phyloP scores from a whole-genome alignment of 2,888 invertebrate genomes.

The Metalampra italica region DNA sequence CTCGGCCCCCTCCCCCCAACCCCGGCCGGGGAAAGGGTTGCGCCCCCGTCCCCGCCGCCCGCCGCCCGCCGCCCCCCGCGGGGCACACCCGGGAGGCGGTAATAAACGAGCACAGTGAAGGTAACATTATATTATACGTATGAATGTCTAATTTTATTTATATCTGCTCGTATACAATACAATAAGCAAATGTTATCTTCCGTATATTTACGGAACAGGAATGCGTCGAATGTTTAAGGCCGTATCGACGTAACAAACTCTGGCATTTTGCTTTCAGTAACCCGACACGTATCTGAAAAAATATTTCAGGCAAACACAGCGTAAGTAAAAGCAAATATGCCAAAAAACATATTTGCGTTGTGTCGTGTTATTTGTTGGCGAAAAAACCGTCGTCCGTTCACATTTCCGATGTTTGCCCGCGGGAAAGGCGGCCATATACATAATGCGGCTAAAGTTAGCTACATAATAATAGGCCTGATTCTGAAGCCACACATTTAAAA shows the following conservation, averaged over 20 bases:
- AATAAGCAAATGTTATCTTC: too few relatives aligned
- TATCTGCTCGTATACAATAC: too few relatives aligned
- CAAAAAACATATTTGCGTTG: conserved; percentile 57
- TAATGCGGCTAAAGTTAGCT: too few relatives aligned
- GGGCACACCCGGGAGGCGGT: conserved; percentile 13
- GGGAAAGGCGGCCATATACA: conserved; percentile 7
- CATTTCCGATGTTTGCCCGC: conserved; percentile 32
- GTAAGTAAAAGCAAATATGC: conserved; percentile 63
- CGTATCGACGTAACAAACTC: too few relatives aligned
- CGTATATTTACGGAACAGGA: too few relatives aligned
- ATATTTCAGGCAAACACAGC: conserved; percentile 49
- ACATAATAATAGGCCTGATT: too few relatives aligned
- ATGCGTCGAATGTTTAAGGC: too few relatives aligned
- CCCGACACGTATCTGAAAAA: conserved; percentile 28
- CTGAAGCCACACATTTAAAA: too few relatives aligned
- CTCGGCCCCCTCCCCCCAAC: conserved; percentile 12
- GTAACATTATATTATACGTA: conserved; percentile 32
- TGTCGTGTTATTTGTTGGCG: conserved; percentile 27
- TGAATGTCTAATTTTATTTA: conserved; percentile 45
- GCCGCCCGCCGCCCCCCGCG: conserved; percentile 7
- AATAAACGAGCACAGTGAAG: conserved; percentile 34
- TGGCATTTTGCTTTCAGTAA: not conserved
- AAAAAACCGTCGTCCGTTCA: conserved; percentile 25
- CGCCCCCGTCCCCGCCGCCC: conserved; percentile 16
- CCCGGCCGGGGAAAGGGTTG: conserved; percentile 61